A percentile compares a stretch with the other conserved stretches of the same genome.
These are phyloP conservation scores for Troides oblongomaculatus DNA, from an alignment of 2,888 invertebrate species.

Conservation along the genomic window DNA sequence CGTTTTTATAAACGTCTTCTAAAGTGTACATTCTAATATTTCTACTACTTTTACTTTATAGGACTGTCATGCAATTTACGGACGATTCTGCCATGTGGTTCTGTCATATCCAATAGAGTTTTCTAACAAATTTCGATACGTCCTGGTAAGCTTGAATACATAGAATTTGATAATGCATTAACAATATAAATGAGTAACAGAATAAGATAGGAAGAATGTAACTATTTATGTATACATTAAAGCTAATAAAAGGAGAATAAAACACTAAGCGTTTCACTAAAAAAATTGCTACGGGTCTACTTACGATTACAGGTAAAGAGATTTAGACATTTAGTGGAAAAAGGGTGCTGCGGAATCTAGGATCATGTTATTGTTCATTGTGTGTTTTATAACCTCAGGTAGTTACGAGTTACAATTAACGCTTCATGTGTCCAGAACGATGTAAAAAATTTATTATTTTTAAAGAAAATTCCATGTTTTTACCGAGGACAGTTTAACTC, in stretches of 20 bases:
- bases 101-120: neutral
- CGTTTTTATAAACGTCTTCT: no score
- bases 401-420: neutral
- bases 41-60: neutral
- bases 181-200: neutral
- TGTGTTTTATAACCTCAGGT: neutral
- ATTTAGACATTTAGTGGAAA: neutral
- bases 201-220: neutral
- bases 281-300: neutral
- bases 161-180: neutral
- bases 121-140: neutral
- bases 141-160: neutral
- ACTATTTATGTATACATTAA: neutral
- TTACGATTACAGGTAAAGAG: neutral
- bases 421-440: no score
- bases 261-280: neutral
- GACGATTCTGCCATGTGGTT: neutral
- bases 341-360: neutral
- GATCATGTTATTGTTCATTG: neutral
- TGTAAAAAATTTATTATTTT: neutral
- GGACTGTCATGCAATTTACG: neutral
- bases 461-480: no score
- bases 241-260: neutral
- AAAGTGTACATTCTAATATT: neutral
- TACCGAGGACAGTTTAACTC: neutral